These are phyloP conservation scores for Seriola aureovittata DNA, from an alignment of 2,113 vertebrate genomes.

Conservation along the genomic window DNA sequence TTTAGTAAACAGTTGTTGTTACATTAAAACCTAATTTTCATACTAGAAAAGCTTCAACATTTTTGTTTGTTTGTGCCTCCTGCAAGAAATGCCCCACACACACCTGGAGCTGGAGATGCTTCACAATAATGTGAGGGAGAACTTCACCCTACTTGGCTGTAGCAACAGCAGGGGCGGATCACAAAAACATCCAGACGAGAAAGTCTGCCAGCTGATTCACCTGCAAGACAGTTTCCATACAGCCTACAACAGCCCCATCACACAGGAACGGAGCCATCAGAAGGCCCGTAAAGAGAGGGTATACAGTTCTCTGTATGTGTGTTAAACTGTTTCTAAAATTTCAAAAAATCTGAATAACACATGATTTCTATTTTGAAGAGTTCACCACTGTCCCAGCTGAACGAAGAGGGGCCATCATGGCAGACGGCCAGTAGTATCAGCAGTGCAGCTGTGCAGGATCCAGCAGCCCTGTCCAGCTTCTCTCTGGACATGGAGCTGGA, in stretches of 20 bases:
- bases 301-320: background rate
- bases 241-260: background rate
- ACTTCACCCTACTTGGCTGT: background rate
- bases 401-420: background rate
- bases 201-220: background rate
- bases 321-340: background rate
- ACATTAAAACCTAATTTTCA: too few species aligned
- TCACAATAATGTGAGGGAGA: conserved; percentile 1
- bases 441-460: conserved; percentile 10
- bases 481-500: conserved; percentile 65
- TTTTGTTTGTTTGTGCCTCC: background rate
- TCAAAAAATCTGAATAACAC: too few species aligned
- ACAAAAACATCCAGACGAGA: background rate
- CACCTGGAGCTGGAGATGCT: conserved; percentile 3
- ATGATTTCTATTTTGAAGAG: background rate
- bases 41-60: too few species aligned
- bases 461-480: conserved; percentile 18
- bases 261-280: background rate
- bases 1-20: too few species aligned
- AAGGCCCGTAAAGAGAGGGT: background rate
- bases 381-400: conserved; percentile 32
- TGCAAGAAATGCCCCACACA: background rate
- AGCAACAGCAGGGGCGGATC: background rate
- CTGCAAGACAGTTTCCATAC: conserved; percentile 7
- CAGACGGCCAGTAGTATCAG: background rate